Base-by-base conservation (phyloP, 1,140 invertebrate species). In the Monochamus saltuarius region DNA sequence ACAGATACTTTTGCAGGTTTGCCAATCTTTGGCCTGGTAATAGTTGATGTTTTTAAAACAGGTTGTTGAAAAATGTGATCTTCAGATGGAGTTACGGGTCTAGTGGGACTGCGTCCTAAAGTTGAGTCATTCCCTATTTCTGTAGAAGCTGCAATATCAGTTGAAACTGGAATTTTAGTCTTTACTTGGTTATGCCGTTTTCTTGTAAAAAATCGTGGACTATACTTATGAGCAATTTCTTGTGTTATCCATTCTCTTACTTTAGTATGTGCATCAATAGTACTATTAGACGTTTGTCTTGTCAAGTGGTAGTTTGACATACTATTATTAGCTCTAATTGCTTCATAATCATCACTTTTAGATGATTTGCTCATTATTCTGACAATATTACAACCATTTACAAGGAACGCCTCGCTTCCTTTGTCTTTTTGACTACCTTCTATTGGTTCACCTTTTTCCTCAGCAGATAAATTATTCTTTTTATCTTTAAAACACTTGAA, bases 211-310 rank as follows among this genome's bases (percentile, higher is more conserved):
- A 85, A 84, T 57, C 79, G 81, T 2, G 87, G 88, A 13, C 87
- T 88, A 69, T 84, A 88, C 73, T 85, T 82, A 68, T 87, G 83
- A 61, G 87, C 82, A 45, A 88, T 85, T 77, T 88, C 87, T 62
- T 89, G 82, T 2, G 88, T 84, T 64, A 93, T 93, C 90, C 90
- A 93, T 56, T 92, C 89, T 55, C 85, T 83, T 2, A 93, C 90
- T 80, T 92, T 91, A 9, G 89, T 88, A 68, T 91, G 88, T 0
- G 90, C 88, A 71, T 92, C 90, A 59, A 93, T 85, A 0, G 90
- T 91, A 46, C 89, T 91, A 9, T 82, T 85, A 0, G 89, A 91
- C 65, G 88, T 83, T 68, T 89, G 86, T 37, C 89, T 75, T 11
- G 86, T 84, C 8, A 88, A 76, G 74, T 87, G 85, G 39, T 83